A percentile compares a stretch with the other conserved stretches of the same genome.
phyloP scores from a whole-genome alignment of 1,140 invertebrate species.

The Plectrocnemia conspersa region DNA sequence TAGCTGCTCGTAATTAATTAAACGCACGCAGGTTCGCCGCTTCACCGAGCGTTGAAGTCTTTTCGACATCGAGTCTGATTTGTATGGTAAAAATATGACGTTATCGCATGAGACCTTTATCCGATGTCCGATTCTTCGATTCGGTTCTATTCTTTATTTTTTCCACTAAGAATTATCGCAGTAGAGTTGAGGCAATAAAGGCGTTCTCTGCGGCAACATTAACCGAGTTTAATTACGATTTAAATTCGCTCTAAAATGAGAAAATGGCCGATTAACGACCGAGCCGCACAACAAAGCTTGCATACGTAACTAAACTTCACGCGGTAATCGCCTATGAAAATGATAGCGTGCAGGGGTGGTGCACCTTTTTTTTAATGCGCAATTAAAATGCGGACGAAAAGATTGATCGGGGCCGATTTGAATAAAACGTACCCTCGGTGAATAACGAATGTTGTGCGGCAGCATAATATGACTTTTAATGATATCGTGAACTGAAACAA shows the following conservation, averaged over 20 bases:
- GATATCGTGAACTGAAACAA: not conserved
- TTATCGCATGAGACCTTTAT: too few relatives aligned
- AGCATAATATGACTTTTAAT: too few relatives aligned
- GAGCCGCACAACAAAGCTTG: slow-evolving; percentile 21
- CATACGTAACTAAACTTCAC: slow-evolving; percentile 35
- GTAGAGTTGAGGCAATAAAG: slow-evolving; percentile 1
- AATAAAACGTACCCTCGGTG: too few relatives aligned
- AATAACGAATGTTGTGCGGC: too few relatives aligned
- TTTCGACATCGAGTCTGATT: too few relatives aligned
- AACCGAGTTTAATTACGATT: slow-evolving; percentile 29
- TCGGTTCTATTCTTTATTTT: too few relatives aligned
- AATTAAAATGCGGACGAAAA: not conserved
- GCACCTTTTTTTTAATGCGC: not conserved
- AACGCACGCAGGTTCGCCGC: too few relatives aligned
- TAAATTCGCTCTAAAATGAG: slow-evolving; percentile 31
- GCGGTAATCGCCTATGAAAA: slow-evolving; percentile 27
- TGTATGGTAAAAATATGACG: too few relatives aligned
- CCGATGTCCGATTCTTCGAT: too few relatives aligned
- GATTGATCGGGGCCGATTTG: not conserved
- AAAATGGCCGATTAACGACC: slow-evolving; percentile 31
- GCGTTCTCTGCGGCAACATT: slow-evolving; percentile 18
- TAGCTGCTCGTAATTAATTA: too few relatives aligned
- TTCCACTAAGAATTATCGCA: too few relatives aligned
- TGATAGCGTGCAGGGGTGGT: not conserved
- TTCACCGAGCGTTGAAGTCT: too few relatives aligned